Base-by-base conservation (phyloP, 2,888 invertebrate species). In the Dynastes maya region DNA sequence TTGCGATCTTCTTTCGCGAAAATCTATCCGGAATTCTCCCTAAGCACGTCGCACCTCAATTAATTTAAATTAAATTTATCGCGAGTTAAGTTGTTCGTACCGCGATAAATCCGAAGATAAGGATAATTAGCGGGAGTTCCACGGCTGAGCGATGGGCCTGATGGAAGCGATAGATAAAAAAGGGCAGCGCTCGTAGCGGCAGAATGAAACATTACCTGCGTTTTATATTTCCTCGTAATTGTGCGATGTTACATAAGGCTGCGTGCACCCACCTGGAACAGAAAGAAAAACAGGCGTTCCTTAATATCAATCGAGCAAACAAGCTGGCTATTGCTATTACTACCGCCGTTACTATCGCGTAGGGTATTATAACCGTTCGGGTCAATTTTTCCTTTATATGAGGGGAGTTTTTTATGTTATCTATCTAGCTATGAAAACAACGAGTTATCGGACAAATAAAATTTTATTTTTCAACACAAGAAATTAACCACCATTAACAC, bases 51-150 rank as follows among this genome's bases (percentile, higher is more conserved):
- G n/a, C 49, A 64, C 27, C 78, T 55, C 67, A 65, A 79, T 77
- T 79, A 79, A 77, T 77, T 79, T 79, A 79, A 77, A 77, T 79
- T 72, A 61, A 77, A 79, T 79, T 77, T 79, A 79, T 79, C 77
- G 63, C 72, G 51, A 68, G 77, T 68, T 74, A 77, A 74, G 58
- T 77, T 77, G 77, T 78, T 72, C 71, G 78, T 72, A 78, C 78
- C 45, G 53, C 71, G 71, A 77, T 77, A 77, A 77, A 61, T 74
- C 51, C 37, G 40, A 68, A 77, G 72, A 68, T 77, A 79, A 79
- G 74, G 58, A 77, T 74, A 79, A 78, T 78, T 79, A 74, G 72
- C 61, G 51, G 27, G 68, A 51, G 9, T 4, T 37, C 65, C 11
- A 11, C 22, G 45, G 22, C 22, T 40, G 72, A 74, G 55, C 16